Base-by-base conservation (phyloP, 1,140 invertebrate species). In the Aporrectodea caliginosa region DNA sequence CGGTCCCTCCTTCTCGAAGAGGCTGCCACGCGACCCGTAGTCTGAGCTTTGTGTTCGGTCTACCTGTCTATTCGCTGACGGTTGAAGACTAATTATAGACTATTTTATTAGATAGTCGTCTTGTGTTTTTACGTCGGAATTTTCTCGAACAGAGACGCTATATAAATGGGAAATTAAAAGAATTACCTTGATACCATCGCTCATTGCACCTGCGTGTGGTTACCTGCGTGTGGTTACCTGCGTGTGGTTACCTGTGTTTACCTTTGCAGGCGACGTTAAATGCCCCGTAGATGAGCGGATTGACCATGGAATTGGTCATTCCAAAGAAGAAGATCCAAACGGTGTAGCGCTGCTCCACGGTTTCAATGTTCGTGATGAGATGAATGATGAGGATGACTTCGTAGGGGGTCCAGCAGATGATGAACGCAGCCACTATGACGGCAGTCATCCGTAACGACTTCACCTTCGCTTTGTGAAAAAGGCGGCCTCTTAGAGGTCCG, bases 221-320 rank as follows among this genome's bases (percentile, higher is more conserved):
- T 58, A n/a, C n/a, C n/a, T n/a, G n/a, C n/a, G n/a, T n/a, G n/a
- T n/a, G 43, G 6, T 22, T 58, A 58, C 43, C 43, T 58, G 43
- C 43, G 6, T 6, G 6, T 12, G 43, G 6, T 58, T 58, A 58
- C 43, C 43, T 58, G 6, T 58, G 43, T 58, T 58, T 58, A 58
- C 43, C 43, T 58, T 58, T 58, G 43, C 43, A 58, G 43, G 43
- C 43, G 43, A 58, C 22, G 43, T 6, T 58, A 88, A 95, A 95
- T 16, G 93, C 93, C 71, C 94, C 94, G 82, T 95, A 95, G 82
- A 95, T 95, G 22, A 95, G 87, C 0, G 94, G 94, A 89, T 95
- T 95, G 69, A 95, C 91, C 82, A 95, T 89, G 85, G 93, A 93
- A 88, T 95, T 95, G 71, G 93, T 93, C 92, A 94, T 94, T 0